Evolutionary conservation across 92 coral and sea anemone species (phyloP).

Genomic region (Palythoa grandis): DNA sequence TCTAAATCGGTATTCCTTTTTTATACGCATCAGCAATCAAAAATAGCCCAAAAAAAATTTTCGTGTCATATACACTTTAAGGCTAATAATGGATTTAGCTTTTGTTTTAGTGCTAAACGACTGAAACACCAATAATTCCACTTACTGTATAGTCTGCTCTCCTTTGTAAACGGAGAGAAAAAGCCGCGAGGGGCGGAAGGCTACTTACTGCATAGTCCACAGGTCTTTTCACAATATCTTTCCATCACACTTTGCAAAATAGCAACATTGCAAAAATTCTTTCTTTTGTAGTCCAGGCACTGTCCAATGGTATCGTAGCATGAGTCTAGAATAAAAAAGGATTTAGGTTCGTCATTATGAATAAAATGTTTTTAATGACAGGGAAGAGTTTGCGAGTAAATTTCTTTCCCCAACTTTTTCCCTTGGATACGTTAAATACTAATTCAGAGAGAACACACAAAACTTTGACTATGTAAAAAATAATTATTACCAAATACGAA

Average conservation of each 20-base stretch:
- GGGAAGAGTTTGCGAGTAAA: neutral
- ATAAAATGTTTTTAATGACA: neutral
- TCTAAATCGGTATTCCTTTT: too few species aligned
- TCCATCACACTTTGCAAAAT: conserved; percentile 27
- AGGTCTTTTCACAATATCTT: conserved; percentile 43
- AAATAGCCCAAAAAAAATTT: too few species aligned
- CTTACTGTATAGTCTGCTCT: conserved; percentile 24
- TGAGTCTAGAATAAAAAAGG: neutral
- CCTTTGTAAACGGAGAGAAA: too few species aligned
- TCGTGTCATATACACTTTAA: too few species aligned
- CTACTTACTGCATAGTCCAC: conserved; percentile 37
- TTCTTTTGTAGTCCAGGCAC: conserved; percentile 29
- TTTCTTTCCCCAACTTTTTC: too few species aligned
- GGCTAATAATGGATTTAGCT: too few species aligned
- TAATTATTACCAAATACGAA: too few species aligned
- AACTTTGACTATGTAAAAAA: too few species aligned
- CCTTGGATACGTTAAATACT: too few species aligned
- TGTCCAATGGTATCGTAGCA: conserved; percentile 33
- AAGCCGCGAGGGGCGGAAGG: neutral
- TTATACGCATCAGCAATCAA: too few species aligned
- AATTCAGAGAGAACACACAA: neutral
- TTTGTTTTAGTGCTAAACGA: neutral
- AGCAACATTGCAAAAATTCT: conserved; percentile 28
- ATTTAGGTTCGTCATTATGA: neutral
- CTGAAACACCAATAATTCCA: neutral